These are phyloP conservation scores for Columbina picui DNA, from an alignment of 2,113 vertebrate genomes.

Conservation along the genomic window DNA sequence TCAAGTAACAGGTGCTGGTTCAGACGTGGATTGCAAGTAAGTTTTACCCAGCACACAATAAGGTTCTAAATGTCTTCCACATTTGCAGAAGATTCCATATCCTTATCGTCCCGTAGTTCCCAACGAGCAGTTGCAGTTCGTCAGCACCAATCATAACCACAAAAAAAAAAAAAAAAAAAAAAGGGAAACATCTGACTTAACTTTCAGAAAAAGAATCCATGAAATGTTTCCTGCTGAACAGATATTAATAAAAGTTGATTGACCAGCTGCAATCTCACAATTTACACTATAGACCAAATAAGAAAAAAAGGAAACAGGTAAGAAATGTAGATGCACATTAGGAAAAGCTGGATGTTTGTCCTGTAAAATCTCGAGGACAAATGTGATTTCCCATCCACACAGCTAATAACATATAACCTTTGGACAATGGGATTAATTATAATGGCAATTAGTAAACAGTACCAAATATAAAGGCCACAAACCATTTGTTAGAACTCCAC, in stretches of 20 bases:
- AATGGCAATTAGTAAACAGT: not conserved
- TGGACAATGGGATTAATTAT: not conserved
- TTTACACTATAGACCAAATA: not conserved
- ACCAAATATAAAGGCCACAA: not conserved
- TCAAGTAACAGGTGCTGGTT: not conserved
- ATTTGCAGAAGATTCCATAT: not conserved
- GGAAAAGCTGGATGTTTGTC: not conserved
- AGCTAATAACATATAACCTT: not conserved
- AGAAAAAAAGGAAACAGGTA: not conserved
- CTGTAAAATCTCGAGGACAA: not conserved
- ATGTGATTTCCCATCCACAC: not conserved
- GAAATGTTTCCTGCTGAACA: not conserved
- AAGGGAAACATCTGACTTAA: not conserved
- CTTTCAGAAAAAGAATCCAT: not conserved
- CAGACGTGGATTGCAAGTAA: not conserved
- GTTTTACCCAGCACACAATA: not conserved
- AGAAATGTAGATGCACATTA: not conserved
- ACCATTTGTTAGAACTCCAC: not conserved
- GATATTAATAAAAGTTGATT: not conserved
- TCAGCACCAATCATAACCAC: not conserved
- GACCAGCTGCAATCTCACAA: not conserved
- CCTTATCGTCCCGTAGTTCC: not conserved
- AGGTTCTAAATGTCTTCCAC: not conserved
- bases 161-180: not conserved
- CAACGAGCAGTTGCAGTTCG: not conserved